These are phyloP conservation scores for Sandelia bainsii DNA, from an alignment of 2,797 vertebrate species.

Conservation along the genomic window DNA sequence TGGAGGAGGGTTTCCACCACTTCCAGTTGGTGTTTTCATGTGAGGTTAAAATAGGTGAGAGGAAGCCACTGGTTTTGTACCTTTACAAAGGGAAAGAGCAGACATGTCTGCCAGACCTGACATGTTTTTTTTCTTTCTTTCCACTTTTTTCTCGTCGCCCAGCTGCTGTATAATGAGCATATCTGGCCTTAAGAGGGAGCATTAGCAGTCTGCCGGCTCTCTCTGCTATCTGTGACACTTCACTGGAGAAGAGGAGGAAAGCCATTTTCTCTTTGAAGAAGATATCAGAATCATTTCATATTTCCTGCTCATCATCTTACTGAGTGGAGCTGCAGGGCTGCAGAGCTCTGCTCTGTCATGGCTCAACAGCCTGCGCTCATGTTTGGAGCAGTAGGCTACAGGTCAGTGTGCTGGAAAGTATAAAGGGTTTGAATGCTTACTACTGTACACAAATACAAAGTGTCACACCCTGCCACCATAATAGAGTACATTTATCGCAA, in stretches of 20 bases:
- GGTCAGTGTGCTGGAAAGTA: not conserved
- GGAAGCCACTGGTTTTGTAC: conserved; percentile 48
- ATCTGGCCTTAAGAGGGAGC: conserved; percentile 54
- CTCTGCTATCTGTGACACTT: conserved; percentile 58
- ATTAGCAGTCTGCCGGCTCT: conserved; percentile 50
- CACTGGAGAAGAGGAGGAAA: conserved; percentile 43
- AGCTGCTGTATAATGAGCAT: conserved; percentile 66
- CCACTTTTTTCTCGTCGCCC: conserved; percentile 9
- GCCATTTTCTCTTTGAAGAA: conserved; percentile 63
- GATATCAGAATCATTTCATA: conserved; percentile 62
- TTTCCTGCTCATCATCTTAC: conserved; percentile 53
- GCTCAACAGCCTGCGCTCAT: conserved; percentile 1
- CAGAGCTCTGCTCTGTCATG: conserved; percentile 35
- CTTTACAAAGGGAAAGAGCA: conserved; percentile 58
- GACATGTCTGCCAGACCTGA: conserved; percentile 55
- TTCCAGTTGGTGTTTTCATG: conserved; percentile 46
- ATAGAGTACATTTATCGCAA: too few relatives aligned
- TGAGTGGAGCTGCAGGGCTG: conserved; percentile 45
- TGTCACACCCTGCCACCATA: not conserved
- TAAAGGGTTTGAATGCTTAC: too few relatives aligned
- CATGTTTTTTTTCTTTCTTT: conserved; percentile 41
- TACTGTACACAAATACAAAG: too few relatives aligned
- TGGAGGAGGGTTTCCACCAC: conserved; percentile 38
- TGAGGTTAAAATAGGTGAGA: conserved; percentile 56
- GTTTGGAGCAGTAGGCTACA: not conserved